phyloP scores from a whole-genome alignment of 1,140 invertebrate species.

The Drosophila parabipectinata region DNA sequence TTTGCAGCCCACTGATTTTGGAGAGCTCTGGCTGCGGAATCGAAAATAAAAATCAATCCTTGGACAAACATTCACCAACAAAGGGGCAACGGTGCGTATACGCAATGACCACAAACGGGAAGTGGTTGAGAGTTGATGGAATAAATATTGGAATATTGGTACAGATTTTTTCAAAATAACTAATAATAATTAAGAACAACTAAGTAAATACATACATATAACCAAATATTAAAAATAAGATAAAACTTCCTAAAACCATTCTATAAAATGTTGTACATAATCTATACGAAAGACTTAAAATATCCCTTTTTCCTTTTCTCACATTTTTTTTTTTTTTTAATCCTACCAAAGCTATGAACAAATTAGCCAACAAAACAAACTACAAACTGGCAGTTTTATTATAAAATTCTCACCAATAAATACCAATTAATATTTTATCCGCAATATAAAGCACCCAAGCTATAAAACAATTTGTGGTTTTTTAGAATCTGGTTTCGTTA shows the following conservation, averaged over 20 bases:
- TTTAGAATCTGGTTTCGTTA: slow-evolving; percentile 22
- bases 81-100: background rate
- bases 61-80: too few relatives aligned
- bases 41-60: background rate
- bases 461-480: slow-evolving; percentile 77
- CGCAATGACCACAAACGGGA: background rate
- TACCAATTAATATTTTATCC: slow-evolving; percentile 67
- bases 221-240: too few relatives aligned
- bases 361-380: background rate
- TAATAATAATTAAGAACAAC: too few relatives aligned
- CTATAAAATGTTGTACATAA: too few relatives aligned
- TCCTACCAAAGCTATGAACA: background rate
- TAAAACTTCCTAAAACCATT: too few relatives aligned
- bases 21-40: slow-evolving; percentile 11
- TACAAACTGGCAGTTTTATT: background rate
- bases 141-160: too few relatives aligned
- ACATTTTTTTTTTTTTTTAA: too few relatives aligned
- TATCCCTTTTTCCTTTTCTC: too few relatives aligned
- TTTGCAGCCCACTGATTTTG: slow-evolving; percentile 10
- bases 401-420: slow-evolving; percentile 37
- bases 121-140: too few relatives aligned
- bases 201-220: too few relatives aligned
- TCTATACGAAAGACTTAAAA: too few relatives aligned
- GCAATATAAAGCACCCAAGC: slow-evolving; percentile 32
- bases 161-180: too few relatives aligned